Percentiles rank a stretch among this genome's conserved stretches.
Conservation (phyloP, 2,113 vertebrate genomes). For the Cyanoderma ruficeps region DNA sequence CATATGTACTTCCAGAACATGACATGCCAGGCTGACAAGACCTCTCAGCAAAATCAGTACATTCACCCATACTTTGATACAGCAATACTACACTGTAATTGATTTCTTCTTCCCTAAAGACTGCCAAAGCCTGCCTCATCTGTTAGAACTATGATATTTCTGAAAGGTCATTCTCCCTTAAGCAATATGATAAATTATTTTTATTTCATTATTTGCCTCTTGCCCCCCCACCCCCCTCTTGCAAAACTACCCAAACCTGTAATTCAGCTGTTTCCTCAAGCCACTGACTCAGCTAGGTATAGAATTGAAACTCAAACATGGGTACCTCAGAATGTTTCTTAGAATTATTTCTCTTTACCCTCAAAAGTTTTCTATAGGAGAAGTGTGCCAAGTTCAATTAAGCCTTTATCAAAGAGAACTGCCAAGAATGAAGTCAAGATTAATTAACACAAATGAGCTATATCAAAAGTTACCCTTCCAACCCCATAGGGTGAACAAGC, state of each 20-base stretch:
- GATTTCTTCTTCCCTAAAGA: not conserved
- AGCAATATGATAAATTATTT: conserved; percentile 32
- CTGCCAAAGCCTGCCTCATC: not conserved
- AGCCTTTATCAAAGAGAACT: not conserved
- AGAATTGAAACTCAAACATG: not conserved
- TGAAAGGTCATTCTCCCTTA: conserved; percentile 36
- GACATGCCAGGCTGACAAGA: not conserved
- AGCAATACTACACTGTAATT: not conserved
- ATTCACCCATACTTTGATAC: not conserved
- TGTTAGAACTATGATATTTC: conserved; percentile 3
- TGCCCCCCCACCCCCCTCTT: not conserved
- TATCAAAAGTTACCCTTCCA: not conserved
- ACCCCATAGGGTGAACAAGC: not conserved
- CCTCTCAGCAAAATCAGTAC: not conserved
- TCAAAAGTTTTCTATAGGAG: not conserved
- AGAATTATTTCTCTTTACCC: not conserved
- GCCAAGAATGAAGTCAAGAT: not conserved
- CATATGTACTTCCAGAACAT: not conserved
- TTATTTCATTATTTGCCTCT: conserved; percentile 1
- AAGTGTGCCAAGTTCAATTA: not conserved
- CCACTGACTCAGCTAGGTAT: not conserved
- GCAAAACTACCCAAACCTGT: not conserved
- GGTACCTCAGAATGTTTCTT: not conserved
- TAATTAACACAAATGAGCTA: not conserved
- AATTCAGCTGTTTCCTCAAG: not conserved